These are phyloP conservation scores for Cotesia chilonis DNA, from an alignment of 1,140 invertebrate genomes.

Conservation along the genomic window DNA sequence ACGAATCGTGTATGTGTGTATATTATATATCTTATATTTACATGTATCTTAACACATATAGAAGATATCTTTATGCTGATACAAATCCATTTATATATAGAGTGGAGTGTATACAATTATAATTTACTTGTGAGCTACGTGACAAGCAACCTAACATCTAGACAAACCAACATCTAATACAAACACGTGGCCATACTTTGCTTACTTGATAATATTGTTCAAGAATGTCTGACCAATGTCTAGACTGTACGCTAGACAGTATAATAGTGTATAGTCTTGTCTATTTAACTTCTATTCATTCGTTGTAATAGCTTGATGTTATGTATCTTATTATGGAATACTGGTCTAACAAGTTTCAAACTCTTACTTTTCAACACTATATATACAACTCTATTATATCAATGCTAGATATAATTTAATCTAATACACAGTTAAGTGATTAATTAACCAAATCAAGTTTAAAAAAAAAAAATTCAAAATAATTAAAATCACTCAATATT, in stretches of 20 bases:
- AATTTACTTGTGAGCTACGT: conserved; percentile 48
- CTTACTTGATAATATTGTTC: conserved; percentile 25
- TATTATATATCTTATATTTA: no score
- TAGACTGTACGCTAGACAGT: conserved; percentile 36
- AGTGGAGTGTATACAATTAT: conserved; percentile 46
- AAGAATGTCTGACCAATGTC: conserved; percentile 44
- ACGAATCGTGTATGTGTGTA: no score
- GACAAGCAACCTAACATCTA: conserved; percentile 36
- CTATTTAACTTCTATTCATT: not conserved
- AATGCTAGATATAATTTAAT: no score
- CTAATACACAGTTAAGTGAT: no score
- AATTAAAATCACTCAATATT: no score
- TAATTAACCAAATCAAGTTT: no score
- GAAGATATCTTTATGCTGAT: no score
- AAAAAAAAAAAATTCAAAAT: no score
- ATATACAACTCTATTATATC: not conserved
- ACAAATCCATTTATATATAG: not conserved
- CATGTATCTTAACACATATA: no score
- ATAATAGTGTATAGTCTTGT: not conserved
- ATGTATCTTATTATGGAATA: not conserved
- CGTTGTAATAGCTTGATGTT: no score
- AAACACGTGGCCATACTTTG: conserved; percentile 38
- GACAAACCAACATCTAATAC: conserved; percentile 26
- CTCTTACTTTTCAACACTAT: conserved; percentile 5
- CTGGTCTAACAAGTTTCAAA: conserved; percentile 34